Conservation (phyloP, 2,888 invertebrate genomes). For the Meliscaeva auricollis region DNA sequence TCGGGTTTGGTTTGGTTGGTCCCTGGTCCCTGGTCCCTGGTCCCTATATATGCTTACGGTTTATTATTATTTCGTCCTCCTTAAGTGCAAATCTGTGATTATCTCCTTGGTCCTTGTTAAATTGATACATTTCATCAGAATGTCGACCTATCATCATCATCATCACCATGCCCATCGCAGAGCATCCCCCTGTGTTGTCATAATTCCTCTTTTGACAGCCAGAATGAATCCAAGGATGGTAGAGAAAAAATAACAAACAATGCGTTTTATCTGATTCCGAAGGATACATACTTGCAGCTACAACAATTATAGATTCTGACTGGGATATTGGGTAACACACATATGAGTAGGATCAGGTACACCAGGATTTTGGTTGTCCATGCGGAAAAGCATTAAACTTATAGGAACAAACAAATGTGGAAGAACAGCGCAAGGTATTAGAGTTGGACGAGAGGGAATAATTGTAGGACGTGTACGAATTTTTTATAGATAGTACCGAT, state of each 20-base stretch:
- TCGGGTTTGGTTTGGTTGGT: no score
- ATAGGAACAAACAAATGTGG: neutral
- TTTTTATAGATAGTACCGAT: neutral
- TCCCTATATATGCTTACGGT: neutral
- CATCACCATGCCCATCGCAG: no score
- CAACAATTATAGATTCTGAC: conserved; percentile 43
- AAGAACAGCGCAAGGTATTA: neutral
- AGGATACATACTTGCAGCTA: conserved; percentile 18
- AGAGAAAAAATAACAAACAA: conserved; percentile 26
- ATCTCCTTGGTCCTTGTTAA: conserved; percentile 74
- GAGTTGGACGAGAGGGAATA: conserved; percentile 2
- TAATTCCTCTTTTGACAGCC: conserved; percentile 61
- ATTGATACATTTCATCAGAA: conserved; percentile 72
- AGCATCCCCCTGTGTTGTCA: conserved; percentile 55
- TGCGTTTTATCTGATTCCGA: conserved; percentile 49
- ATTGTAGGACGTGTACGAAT: neutral
- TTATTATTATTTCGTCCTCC: conserved; percentile 38
- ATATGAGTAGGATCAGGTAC: conserved; percentile 69
- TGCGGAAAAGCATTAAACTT: conserved; percentile 55
- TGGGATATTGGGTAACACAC: conserved; percentile 61
- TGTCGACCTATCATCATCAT: conserved; percentile 37
- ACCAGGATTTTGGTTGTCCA: conserved; percentile 75
- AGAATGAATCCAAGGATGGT: conserved; percentile 43
- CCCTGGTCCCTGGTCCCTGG: neutral
- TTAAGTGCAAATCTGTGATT: conserved; percentile 76